phyloP scores from a whole-genome alignment of 2,113 vertebrate species.

The Lethenteron reissneri region DNA sequence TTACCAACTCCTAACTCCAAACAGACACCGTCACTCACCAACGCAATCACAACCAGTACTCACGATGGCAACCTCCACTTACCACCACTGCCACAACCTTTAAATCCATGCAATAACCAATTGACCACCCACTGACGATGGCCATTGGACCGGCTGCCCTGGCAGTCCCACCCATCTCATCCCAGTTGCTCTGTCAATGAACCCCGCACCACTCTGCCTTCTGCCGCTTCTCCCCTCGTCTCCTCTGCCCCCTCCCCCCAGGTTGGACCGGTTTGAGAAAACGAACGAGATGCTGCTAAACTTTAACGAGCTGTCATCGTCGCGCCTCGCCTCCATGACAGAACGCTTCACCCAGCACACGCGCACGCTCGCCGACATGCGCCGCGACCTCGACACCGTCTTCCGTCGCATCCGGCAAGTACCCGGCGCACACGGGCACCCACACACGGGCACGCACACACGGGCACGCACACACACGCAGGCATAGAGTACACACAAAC shows the following conservation, averaged over 20 bases:
- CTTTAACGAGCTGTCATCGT: conserved; percentile 67
- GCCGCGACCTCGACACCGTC: conserved; percentile 77
- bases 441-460: too few species aligned
- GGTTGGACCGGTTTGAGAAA: conserved; percentile 92
- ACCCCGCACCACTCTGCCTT: too few species aligned
- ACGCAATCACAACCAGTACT: not conserved
- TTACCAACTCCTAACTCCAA: not conserved
- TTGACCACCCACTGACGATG: too few species aligned
- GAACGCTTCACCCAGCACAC: conserved; percentile 77
- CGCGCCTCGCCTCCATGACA: conserved; percentile 73
- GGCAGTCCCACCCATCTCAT: too few species aligned
- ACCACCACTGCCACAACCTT: not conserved
- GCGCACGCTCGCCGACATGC: conserved; percentile 67
- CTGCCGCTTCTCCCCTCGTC: too few species aligned
- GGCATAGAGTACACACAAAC: not conserved
- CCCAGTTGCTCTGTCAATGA: too few species aligned
- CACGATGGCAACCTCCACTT: too few species aligned
- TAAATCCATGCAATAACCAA: too few species aligned
- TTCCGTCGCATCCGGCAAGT: conserved; percentile 67
- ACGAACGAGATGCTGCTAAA: conserved; percentile 97
- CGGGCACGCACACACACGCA: not conserved
- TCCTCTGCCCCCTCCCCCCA: conserved; percentile 13
- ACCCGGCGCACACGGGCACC: too few species aligned
- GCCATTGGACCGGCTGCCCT: too few species aligned
- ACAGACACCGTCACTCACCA: not conserved